These are phyloP conservation scores for Muscicapa comitata DNA, from an alignment of 2,797 vertebrate genomes.

Conservation along the genomic window DNA sequence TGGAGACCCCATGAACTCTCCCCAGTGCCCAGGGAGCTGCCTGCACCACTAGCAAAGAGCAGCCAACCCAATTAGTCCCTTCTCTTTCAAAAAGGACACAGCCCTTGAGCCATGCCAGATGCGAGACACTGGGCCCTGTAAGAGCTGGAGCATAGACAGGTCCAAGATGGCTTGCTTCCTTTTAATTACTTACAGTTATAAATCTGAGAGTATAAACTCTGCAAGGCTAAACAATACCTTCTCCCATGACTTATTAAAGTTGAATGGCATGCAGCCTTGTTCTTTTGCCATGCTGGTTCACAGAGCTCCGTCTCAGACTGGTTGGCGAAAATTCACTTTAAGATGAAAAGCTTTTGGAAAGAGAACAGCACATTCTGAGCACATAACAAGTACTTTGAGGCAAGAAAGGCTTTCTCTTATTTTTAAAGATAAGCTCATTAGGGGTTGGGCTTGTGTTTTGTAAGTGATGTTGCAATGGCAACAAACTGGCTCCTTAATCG, in stretches of 20 bases:
- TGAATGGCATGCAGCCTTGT: conserved; percentile 29
- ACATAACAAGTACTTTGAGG: conserved; percentile 33
- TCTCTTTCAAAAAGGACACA: background rate
- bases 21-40: background rate
- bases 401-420: conserved; percentile 38
- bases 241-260: conserved; percentile 38
- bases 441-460: conserved; percentile 5
- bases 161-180: background rate
- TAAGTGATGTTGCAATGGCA: conserved; percentile 39
- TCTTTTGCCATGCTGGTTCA: conserved; percentile 27
- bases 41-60: background rate
- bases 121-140: background rate
- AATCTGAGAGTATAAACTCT: conserved; percentile 15
- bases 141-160: background rate
- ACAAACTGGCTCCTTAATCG: background rate
- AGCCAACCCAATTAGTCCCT: background rate
- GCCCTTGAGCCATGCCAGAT: background rate
- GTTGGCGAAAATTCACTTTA: conserved; percentile 24
- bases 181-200: conserved; percentile 22
- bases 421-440: conserved; percentile 61
- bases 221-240: conserved; percentile 36
- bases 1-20: background rate
- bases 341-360: conserved; percentile 59
- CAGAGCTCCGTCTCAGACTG: background rate
- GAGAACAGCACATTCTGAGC: conserved; percentile 41